Percentiles rank a stretch among this genome's conserved stretches.
These are phyloP conservation scores for Polypedilum vanderplanki DNA, from an alignment of 1,140 invertebrate genomes.

Conservation along the genomic window DNA sequence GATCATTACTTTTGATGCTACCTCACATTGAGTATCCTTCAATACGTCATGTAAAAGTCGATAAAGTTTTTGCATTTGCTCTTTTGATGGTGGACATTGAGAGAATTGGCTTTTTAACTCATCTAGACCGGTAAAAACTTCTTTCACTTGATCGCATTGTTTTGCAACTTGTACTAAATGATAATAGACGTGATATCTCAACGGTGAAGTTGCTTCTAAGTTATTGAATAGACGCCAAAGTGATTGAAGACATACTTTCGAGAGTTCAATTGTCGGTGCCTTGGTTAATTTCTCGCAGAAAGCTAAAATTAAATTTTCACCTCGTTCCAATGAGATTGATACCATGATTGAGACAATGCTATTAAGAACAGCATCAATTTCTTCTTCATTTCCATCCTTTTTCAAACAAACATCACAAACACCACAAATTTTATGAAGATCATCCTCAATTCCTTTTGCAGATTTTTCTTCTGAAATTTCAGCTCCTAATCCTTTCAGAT, in stretches of 20 bases:
- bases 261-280: constrained; percentile 74
- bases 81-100: constrained; percentile 73
- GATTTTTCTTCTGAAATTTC: constrained; percentile 88
- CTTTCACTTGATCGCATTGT: constrained; percentile 73
- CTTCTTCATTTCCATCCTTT: constrained; percentile 62
- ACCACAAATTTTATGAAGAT: constrained; percentile 89
- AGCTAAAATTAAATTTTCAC: constrained; percentile 81
- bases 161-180: constrained; percentile 82
- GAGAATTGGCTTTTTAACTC: constrained; percentile 78
- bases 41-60: constrained; percentile 83
- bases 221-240: constrained; percentile 86
- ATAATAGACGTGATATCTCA: constrained; percentile 88
- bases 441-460: constrained; percentile 83
- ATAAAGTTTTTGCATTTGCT: constrained; percentile 89
- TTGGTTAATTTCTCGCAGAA: constrained; percentile 94
- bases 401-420: constrained; percentile 89
- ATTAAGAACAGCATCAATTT: constrained; percentile 77
- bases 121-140: constrained; percentile 72
- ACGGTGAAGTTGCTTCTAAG: constrained; percentile 70
- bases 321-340: constrained; percentile 74
- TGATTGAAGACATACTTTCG: constrained; percentile 74
- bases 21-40: constrained; percentile 64
- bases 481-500: constrained; percentile 84
- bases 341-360: constrained; percentile 91
- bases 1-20: constrained; percentile 93